A percentile compares a stretch with the other conserved stretches of the same genome.
phyloP scores from a whole-genome alignment of 1,140 invertebrate species.

The Octopus sinensis region DNA sequence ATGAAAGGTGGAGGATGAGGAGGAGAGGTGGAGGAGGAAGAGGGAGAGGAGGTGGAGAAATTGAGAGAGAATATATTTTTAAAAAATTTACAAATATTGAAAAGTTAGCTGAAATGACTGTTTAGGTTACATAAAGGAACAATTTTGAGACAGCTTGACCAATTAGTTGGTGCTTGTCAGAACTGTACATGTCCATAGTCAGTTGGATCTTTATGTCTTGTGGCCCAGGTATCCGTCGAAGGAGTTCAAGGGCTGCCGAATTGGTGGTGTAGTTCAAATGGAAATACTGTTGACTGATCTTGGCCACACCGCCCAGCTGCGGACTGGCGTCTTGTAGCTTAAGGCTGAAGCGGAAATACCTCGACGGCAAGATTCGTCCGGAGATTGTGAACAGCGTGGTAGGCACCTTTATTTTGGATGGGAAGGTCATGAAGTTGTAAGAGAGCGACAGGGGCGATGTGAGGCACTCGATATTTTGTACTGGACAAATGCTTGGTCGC shows the following conservation, averaged over 20 bases:
- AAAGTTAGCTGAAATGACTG: not conserved
- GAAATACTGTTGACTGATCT: slow-evolving; percentile 40
- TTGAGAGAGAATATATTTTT: not conserved
- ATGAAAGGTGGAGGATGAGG: not conserved
- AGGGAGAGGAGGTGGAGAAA: not conserved
- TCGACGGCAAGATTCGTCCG: slow-evolving; percentile 68
- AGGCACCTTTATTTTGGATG: slow-evolving; percentile 76
- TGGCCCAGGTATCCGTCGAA: slow-evolving; percentile 73
- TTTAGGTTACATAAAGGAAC: slow-evolving; percentile 69
- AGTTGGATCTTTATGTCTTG: slow-evolving; percentile 85
- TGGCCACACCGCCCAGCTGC: slow-evolving; percentile 29
- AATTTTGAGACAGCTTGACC: slow-evolving; percentile 81
- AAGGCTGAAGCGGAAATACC: slow-evolving; percentile 72
- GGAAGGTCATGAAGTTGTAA: slow-evolving; percentile 87
- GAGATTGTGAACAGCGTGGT: slow-evolving; percentile 82
- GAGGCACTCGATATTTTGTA: slow-evolving; percentile 70
- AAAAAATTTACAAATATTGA: not conserved
- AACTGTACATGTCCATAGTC: slow-evolving; percentile 64
- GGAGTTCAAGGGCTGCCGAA: slow-evolving; percentile 72
- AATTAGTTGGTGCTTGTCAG: slow-evolving; percentile 65
- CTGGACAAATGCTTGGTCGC: slow-evolving; percentile 67
- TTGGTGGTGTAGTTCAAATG: slow-evolving; percentile 52
- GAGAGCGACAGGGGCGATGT: slow-evolving; percentile 78
- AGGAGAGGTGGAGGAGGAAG: not conserved
- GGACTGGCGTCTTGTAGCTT: slow-evolving; percentile 59